Percentiles rank a stretch among this genome's conserved stretches.
These are phyloP conservation scores for Darevskia nairensis DNA, from an alignment of 2,797 vertebrate genomes.

Conservation along the genomic window DNA sequence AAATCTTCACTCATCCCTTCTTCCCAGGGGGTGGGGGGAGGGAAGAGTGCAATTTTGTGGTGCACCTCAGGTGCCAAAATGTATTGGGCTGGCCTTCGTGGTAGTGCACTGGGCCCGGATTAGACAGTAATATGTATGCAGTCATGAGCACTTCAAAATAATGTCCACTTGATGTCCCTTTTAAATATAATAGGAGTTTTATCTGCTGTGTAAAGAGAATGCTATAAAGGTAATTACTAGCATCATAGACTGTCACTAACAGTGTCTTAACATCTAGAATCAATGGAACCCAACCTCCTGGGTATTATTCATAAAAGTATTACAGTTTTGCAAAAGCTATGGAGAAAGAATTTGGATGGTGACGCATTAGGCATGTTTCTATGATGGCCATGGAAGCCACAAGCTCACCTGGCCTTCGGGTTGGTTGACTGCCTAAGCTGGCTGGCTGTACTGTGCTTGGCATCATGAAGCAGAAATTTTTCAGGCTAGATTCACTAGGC, in stretches of 20 bases:
- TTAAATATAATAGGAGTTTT: conserved; percentile 38
- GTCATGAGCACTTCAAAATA: too few relatives aligned
- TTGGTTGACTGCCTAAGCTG: conserved; percentile 24
- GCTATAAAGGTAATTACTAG: background rate
- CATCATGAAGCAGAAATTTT: conserved; percentile 14
- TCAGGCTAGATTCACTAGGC: background rate
- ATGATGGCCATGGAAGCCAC: background rate
- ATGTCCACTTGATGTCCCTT: conserved; percentile 36
- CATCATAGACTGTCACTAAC: background rate
- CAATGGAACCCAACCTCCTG: background rate
- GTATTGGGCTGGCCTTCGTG: too few relatives aligned
- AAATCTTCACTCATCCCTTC: too few relatives aligned
- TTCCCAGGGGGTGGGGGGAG: too few relatives aligned
- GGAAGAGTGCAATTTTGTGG: too few relatives aligned
- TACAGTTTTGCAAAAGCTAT: background rate
- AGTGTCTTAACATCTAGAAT: background rate
- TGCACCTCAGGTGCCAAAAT: too few relatives aligned
- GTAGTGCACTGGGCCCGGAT: too few relatives aligned
- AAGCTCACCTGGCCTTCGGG: conserved; percentile 48
- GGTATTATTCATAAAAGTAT: background rate
- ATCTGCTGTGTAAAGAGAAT: background rate
- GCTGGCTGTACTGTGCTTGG: background rate
- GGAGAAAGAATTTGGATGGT: conserved; percentile 13
- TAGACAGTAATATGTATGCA: too few relatives aligned
- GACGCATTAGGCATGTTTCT: background rate